phyloP scores from a whole-genome alignment of 2,113 vertebrate species.

The Petroica traversi region DNA sequence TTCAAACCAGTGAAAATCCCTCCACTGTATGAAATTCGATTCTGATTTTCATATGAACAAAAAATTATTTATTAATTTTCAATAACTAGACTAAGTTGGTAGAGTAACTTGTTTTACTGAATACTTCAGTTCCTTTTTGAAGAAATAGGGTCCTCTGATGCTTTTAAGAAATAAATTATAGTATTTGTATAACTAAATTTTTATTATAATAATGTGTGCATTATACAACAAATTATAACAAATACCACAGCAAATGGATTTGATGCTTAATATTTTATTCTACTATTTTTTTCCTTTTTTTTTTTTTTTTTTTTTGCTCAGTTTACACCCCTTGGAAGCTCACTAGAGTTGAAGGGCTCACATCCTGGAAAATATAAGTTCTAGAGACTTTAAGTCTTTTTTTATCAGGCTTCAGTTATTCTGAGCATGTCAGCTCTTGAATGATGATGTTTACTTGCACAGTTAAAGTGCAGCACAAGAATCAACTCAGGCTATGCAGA shows the following conservation, averaged over 20 bases:
- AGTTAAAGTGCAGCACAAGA: not conserved
- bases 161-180: not conserved
- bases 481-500: not conserved
- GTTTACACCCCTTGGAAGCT: not conserved
- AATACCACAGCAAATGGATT: not conserved
- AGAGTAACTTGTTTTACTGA: not conserved
- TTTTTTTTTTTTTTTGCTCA: not conserved
- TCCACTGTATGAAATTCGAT: not conserved
- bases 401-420: not conserved
- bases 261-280: not conserved
- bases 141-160: not conserved
- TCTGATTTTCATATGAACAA: not conserved
- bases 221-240: not conserved
- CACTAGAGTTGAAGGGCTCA: not conserved
- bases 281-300: not conserved
- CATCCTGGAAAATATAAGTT: not conserved
- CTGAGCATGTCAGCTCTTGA: not conserved
- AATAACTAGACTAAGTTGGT: not conserved
- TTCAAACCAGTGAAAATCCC: not conserved
- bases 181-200: not conserved
- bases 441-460: not conserved
- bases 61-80: not conserved
- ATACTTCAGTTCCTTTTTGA: not conserved
- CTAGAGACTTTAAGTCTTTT: not conserved
- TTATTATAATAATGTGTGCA: not conserved